Conservation (phyloP, 2,888 invertebrate genomes). For the Gerosis bhagava region DNA sequence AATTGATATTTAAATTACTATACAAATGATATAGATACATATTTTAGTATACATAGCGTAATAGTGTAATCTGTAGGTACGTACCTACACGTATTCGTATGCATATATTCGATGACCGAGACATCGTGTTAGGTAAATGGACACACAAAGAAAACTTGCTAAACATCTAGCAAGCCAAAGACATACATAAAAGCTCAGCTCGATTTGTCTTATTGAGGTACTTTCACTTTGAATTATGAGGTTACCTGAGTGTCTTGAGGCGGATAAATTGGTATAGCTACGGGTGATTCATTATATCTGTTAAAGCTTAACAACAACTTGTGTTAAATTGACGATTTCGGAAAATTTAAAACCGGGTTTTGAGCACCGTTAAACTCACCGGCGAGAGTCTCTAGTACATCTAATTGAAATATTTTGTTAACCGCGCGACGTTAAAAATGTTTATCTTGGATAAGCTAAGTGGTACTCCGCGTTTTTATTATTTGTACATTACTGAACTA, state of each 20-base stretch:
- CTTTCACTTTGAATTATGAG: constrained; percentile 58
- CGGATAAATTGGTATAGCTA: constrained; percentile 39
- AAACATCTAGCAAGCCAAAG: constrained; percentile 21
- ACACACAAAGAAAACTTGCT: constrained; percentile 21
- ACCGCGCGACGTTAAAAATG: constrained; percentile 40
- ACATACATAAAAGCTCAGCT: constrained; percentile 32
- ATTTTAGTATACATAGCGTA: too few species aligned
- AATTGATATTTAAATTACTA: too few species aligned
- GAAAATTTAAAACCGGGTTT: constrained; percentile 55
- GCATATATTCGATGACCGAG: too few species aligned
- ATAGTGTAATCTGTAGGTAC: too few species aligned
- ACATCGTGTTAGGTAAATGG: too few species aligned
- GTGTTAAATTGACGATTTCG: constrained; percentile 12
- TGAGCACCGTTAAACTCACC: constrained; percentile 66
- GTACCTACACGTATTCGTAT: too few species aligned
- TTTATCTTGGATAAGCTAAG: constrained; percentile 53
- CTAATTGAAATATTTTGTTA: constrained; percentile 51
- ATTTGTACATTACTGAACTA: constrained; percentile 21
- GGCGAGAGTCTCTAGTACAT: constrained; percentile 57
- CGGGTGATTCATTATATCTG: constrained; percentile 21
- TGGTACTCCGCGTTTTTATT: constrained; percentile 32
- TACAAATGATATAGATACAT: too few species aligned
- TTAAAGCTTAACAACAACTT: constrained; percentile 13
- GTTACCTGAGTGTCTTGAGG: constrained; percentile 40
- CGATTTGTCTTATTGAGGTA: constrained; percentile 43